Percentiles rank a stretch among this genome's conserved stretches.
Conservation (phyloP, 2,797 vertebrate species). For the Leucoraja ocellata region DNA sequence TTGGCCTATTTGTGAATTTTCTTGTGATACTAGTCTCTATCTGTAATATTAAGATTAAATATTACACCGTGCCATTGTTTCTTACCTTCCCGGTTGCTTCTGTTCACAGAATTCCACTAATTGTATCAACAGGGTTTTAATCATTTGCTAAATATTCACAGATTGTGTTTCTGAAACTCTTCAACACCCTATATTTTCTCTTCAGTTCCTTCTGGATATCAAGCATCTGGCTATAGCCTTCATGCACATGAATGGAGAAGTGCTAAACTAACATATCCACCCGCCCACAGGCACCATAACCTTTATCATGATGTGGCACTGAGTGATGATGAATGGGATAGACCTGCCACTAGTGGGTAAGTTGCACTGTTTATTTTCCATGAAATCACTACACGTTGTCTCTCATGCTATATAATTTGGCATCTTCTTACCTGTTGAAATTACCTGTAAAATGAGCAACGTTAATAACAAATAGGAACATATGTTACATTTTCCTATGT, state of each 20-base stretch:
- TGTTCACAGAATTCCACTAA: not conserved
- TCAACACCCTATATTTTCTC: not conserved
- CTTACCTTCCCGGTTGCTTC: not conserved
- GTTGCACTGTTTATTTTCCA: conserved; percentile 24
- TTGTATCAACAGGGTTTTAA: not conserved
- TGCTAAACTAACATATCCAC: conserved; percentile 74
- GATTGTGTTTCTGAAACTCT: not conserved
- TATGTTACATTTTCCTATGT: not conserved
- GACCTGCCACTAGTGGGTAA: conserved; percentile 73
- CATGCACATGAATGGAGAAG: conserved; percentile 85
- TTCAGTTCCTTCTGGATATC: conserved; percentile 68
- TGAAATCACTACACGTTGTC: not conserved
- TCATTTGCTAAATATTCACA: not conserved
- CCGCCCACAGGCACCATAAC: conserved; percentile 68
- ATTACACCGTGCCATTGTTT: not conserved
- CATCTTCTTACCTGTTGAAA: not conserved
- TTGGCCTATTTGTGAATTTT: not conserved
- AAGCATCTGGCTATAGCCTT: conserved; percentile 82
- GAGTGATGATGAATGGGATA: conserved; percentile 85
- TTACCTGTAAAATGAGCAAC: not conserved
- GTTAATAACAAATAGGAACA: conserved; percentile 8
- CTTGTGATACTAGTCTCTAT: not conserved
- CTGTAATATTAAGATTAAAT: not conserved
- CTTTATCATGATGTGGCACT: conserved; percentile 77
- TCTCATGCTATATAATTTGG: no score